Evolutionary conservation across 2,113 vertebrate species (phyloP).

Genomic region (Halichoeres trimaculatus): DNA sequence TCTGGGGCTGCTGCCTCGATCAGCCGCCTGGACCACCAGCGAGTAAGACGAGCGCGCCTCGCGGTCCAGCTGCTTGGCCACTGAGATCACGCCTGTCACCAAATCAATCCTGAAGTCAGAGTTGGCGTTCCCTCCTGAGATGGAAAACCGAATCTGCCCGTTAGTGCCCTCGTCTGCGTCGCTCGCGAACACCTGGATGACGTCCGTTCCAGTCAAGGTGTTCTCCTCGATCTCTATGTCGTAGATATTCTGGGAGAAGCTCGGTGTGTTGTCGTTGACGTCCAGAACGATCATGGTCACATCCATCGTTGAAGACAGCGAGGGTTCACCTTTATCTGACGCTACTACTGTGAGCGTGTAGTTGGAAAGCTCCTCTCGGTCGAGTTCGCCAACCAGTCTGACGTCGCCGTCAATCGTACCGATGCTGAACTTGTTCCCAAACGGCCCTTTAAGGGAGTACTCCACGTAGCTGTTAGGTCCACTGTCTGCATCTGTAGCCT

Average conservation of each 20-base stretch:
- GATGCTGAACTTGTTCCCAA: conserved; percentile 88
- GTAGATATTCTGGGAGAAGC: conserved; percentile 90
- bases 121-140: conserved; percentile 82
- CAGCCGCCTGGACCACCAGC: conserved; percentile 88
- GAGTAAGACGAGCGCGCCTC: conserved; percentile 86
- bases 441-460: conserved; percentile 86
- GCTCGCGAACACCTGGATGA: conserved; percentile 88
- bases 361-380: conserved; percentile 91
- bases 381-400: conserved; percentile 89
- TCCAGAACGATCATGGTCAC: conserved; percentile 91
- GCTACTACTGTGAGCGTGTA: conserved; percentile 92
- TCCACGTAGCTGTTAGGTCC: conserved; percentile 98
- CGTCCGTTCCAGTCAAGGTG: conserved; percentile 89
- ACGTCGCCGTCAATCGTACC: conserved; percentile 91
- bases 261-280: conserved; percentile 93
- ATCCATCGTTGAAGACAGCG: conserved; percentile 89
- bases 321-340: conserved; percentile 92
- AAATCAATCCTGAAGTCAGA: conserved; percentile 93
- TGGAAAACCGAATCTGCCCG: conserved; percentile 92
- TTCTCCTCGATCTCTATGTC: conserved; percentile 90
- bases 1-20: conserved; percentile 91
- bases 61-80: conserved; percentile 91
- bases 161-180: conserved; percentile 94
- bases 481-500: conserved; percentile 90
- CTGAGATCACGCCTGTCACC: conserved; percentile 91